These are phyloP conservation scores for Catharus minimus DNA, from an alignment of 2,113 vertebrate genomes.

Conservation along the genomic window DNA sequence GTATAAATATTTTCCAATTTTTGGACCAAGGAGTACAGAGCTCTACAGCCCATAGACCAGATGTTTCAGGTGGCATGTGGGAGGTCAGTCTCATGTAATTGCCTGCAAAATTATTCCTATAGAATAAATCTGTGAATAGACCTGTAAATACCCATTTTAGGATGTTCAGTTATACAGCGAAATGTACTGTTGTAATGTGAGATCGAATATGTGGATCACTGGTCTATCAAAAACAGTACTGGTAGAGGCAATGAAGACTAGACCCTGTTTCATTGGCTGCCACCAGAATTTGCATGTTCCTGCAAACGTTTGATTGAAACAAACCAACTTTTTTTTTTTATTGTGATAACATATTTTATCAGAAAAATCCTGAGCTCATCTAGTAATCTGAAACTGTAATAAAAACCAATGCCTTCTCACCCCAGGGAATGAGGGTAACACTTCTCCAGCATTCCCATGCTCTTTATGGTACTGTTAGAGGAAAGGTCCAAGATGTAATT, in stretches of 20 bases:
- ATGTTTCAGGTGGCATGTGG: background rate
- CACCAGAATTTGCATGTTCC: background rate
- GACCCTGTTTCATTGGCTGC: background rate
- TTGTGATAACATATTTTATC: background rate
- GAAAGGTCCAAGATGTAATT: background rate
- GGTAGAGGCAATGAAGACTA: background rate
- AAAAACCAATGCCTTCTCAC: background rate
- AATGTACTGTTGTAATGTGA: background rate
- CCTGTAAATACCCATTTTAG: background rate
- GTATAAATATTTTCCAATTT: background rate
- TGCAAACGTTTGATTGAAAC: background rate
- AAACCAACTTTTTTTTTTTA: background rate
- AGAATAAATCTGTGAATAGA: background rate
- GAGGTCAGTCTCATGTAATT: background rate
- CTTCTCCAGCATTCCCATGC: background rate
- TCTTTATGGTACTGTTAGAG: background rate
- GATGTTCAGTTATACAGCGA: background rate
- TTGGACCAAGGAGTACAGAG: background rate
- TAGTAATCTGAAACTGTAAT: background rate
- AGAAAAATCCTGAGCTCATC: background rate
- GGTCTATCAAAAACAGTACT: background rate
- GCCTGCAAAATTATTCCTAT: background rate
- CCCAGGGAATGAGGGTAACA: background rate
- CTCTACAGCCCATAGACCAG: background rate
- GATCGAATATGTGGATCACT: background rate